phyloP scores from a whole-genome alignment of 2,113 vertebrate genomes.

The Tetrax tetrax region DNA sequence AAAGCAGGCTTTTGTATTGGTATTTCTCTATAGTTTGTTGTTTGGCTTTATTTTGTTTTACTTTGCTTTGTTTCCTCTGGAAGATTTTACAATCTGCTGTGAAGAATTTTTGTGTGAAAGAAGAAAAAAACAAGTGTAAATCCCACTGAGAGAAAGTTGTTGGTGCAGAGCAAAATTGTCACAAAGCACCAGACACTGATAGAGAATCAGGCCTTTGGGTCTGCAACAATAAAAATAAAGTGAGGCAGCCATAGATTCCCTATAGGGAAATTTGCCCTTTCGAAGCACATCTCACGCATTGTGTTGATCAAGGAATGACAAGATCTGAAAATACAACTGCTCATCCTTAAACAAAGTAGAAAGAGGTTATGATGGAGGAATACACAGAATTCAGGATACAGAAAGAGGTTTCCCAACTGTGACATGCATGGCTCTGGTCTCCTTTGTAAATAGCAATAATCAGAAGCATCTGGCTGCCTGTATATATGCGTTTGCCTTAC shows the following conservation, averaged over 20 bases:
- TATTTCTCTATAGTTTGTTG: background rate
- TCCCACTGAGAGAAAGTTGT: background rate
- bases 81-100: background rate
- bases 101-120: background rate
- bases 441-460: conserved; percentile 50
- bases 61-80: background rate
- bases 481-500: background rate
- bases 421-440: background rate
- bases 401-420: background rate
- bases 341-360: background rate
- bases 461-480: conserved; percentile 39
- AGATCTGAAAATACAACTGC: background rate
- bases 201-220: background rate
- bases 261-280: background rate
- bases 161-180: background rate
- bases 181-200: background rate
- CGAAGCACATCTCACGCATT: background rate
- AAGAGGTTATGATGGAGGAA: background rate
- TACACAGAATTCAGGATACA: background rate
- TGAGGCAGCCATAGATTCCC: background rate
- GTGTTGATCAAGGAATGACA: background rate
- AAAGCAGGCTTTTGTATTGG: background rate
- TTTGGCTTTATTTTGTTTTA: background rate
- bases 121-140: background rate
- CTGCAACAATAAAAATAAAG: background rate